Evolutionary conservation across 2,888 invertebrate species (phyloP).

Genomic region (Dryomyza anilis): DNA sequence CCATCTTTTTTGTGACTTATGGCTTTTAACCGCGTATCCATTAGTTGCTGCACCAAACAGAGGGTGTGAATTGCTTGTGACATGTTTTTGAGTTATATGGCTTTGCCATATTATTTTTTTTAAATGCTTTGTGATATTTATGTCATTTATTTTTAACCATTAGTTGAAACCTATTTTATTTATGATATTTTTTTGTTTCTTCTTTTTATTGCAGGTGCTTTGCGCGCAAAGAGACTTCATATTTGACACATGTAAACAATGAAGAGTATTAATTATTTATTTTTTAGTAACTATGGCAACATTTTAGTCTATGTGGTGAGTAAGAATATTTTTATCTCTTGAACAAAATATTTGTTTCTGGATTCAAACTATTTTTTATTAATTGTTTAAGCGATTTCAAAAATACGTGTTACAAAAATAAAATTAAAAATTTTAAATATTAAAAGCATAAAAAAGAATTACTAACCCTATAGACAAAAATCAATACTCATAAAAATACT

Average conservation of each 20-base stretch:
- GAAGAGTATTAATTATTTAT: constrained; percentile 53
- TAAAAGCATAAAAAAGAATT: too few species aligned
- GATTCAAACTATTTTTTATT: too few species aligned
- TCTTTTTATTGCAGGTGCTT: constrained; percentile 36
- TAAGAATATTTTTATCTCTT: too few species aligned
- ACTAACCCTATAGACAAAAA: too few species aligned
- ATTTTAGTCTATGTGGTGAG: constrained; percentile 55
- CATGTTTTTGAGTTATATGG: not conserved
- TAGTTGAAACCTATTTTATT: not conserved
- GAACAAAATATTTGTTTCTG: too few species aligned
- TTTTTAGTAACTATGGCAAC: constrained; percentile 49
- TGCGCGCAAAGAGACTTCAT: constrained; percentile 29
- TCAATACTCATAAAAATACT: too few species aligned
- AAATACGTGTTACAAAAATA: too few species aligned
- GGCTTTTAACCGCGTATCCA: not conserved
- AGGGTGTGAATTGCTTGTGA: constrained; percentile 2
- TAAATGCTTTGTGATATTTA: not conserved
- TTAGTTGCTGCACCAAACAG: not conserved
- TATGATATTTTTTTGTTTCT: constrained; percentile 11
- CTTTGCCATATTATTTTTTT: not conserved
- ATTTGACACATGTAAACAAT: constrained; percentile 39
- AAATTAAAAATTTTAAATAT: too few species aligned
- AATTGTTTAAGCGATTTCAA: too few species aligned
- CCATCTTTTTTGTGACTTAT: not conserved
- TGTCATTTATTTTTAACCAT: not conserved